Conservation (phyloP, 2,113 vertebrate species). For the Ceyx margarethae region DNA sequence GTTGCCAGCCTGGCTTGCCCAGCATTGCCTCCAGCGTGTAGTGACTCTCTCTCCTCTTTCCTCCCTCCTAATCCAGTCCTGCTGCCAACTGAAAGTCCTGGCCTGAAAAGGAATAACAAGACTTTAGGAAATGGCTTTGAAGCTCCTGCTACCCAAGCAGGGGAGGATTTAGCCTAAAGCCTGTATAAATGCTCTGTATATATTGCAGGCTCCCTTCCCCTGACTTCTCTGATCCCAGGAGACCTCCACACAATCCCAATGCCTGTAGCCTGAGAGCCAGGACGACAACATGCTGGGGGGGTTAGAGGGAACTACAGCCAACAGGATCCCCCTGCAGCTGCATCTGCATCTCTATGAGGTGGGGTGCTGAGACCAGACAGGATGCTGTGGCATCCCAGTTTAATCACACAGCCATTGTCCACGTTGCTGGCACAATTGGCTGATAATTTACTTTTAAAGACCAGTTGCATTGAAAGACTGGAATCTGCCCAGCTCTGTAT, state of each 20-base stretch:
- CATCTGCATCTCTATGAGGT: background rate
- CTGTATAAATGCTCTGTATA: constrained; percentile 12
- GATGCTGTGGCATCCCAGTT: background rate
- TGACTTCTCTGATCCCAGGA: background rate
- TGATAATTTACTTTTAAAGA: background rate
- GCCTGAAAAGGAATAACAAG: constrained; percentile 23
- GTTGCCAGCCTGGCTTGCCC: background rate
- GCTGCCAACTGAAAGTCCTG: background rate
- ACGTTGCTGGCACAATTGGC: rapidly evolving
- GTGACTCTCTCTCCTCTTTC: background rate
- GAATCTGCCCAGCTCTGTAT: background rate
- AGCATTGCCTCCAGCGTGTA: background rate
- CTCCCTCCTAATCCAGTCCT: background rate
- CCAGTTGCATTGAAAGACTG: rapidly evolving
- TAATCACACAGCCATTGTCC: rapidly evolving
- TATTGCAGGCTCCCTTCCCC: constrained; percentile 28
- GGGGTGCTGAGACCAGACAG: background rate
- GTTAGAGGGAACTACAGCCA: background rate
- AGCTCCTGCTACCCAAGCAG: background rate
- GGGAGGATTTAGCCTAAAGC: constrained; percentile 54
- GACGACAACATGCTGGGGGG: background rate
- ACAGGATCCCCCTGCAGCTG: background rate
- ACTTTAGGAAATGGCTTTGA: background rate
- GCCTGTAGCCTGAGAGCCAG: background rate
- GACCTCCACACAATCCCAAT: background rate